A percentile compares a stretch with the other conserved stretches of the same genome.
Evolutionary conservation across 2,888 invertebrate species (phyloP).

Genomic region (Chloroclysta siterata): DNA sequence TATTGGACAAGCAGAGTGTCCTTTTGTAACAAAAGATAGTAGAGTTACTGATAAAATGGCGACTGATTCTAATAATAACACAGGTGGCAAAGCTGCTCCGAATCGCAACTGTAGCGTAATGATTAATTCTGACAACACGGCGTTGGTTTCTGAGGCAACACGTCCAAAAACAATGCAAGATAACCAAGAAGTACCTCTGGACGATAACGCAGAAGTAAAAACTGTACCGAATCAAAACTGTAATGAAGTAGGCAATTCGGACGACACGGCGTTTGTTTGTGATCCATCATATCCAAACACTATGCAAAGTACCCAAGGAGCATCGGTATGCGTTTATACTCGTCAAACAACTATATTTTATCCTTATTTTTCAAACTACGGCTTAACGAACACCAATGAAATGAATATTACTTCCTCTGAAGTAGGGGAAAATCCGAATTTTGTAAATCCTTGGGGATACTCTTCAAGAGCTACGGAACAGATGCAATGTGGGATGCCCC

Average conservation of each 20-base stretch:
- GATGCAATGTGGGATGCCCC: neutral
- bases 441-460: neutral
- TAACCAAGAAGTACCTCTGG: neutral
- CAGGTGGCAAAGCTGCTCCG: neutral
- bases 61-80: constrained; percentile 9
- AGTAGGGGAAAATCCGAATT: no score
- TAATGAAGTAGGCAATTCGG: no score
- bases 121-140: neutral
- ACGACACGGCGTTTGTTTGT: neutral
- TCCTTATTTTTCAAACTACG: neutral
- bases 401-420: neutral
- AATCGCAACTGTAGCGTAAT: neutral
- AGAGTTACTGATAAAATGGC: neutral
- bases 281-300: neutral
- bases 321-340: neutral
- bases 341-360: constrained; percentile 1
- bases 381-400: neutral
- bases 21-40: neutral
- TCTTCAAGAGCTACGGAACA: neutral
- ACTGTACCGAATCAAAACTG: no score
- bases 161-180: neutral
- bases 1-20: neutral
- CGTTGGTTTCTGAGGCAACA: neutral
- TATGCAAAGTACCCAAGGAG: neutral
- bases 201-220: neutral